Evolutionary conservation across 30 jellyfish, hydroid and myxozoan species (phyloP), one percentile per base, ranked within the genome.

Genomic region (Pseudorhiza aurosa): DNA sequence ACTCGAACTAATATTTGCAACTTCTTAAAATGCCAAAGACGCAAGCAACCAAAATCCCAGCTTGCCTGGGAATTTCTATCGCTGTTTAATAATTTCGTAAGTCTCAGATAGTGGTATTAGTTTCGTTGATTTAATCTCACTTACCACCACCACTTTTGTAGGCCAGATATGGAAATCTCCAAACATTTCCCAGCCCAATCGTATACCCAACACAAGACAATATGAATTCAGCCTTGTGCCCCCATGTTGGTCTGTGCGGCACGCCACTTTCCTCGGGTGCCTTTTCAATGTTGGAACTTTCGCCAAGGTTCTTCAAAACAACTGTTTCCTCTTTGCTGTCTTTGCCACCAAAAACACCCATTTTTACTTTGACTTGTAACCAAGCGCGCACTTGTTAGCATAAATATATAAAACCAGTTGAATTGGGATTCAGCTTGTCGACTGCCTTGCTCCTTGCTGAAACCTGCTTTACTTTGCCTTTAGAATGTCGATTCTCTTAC

Each of bases 81-180:
- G n/a, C n/a, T n/a, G n/a, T n/a, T n/a, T n/a, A n/a, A n/a, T n/a
- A n/a, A n/a, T n/a, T n/a, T n/a, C n/a, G n/a, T n/a, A n/a, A n/a
- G n/a, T n/a, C n/a, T n/a, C n/a, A n/a, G n/a, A n/a, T n/a, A n/a
- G n/a, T n/a, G n/a, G n/a, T n/a, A n/a, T n/a, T n/a, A n/a, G n/a
- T n/a, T n/a, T n/a, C n/a, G n/a, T n/a, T n/a, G 26, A 18, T 15
- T 51, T 26, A 25, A 1, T 43, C 15, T 17, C 0, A 26, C 96
- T 46, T 50, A 89, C 97, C 97, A 14, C 97, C 97, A 14, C 97
- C 97, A 67, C 97, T 89, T 50, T 74, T 74, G 83, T 81, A 89
- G 19, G 97, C 97, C 74, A 89, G 77, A 45, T 89, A 89, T 9
- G 97, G 97, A 49, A 89, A 89, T 51, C 97, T 59, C 97, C 97